These are phyloP conservation scores for Menidia beryllina DNA, from an alignment of 2,113 vertebrate species.

Conservation along the genomic window DNA sequence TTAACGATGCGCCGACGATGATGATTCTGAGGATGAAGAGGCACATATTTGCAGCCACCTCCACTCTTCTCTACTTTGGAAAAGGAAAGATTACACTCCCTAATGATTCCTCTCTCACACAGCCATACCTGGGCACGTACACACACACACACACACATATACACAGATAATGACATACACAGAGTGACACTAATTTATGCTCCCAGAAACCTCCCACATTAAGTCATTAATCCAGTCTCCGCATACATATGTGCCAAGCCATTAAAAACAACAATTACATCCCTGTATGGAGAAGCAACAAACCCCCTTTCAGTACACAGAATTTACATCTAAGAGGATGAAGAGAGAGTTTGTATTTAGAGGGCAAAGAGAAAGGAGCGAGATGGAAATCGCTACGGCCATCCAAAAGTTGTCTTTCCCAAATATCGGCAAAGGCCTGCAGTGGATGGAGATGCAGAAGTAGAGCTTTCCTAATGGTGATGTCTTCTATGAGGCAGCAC, in stretches of 20 bases:
- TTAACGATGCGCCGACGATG: constrained; percentile 41
- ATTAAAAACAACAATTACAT: constrained; percentile 50
- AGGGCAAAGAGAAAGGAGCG: constrained; percentile 58
- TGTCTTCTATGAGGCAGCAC: constrained; percentile 50
- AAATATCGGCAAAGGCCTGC: constrained; percentile 35
- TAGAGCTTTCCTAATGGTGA: not conserved
- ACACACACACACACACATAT: not conserved
- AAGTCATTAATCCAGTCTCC: constrained; percentile 9
- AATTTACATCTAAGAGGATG: constrained; percentile 14
- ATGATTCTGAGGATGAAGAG: constrained; percentile 32
- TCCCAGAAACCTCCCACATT: not conserved
- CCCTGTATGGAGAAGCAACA: constrained; percentile 13
- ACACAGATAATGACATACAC: not conserved
- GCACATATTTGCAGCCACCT: constrained; percentile 9
- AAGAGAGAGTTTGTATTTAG: constrained; percentile 31
- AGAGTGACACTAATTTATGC: not conserved
- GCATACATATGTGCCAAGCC: constrained; percentile 1
- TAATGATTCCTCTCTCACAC: constrained; percentile 6
- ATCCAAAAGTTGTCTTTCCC: constrained; percentile 52
- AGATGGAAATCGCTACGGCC: constrained; percentile 58
- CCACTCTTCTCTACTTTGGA: constrained; percentile 17
- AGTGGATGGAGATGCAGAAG: constrained; percentile 2
- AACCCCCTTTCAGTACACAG: constrained; percentile 14
- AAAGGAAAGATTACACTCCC: constrained; percentile 32
- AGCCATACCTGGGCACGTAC: not conserved